phyloP scores from a whole-genome alignment of 2,113 vertebrate species.

The Neogobius melanostomus region DNA sequence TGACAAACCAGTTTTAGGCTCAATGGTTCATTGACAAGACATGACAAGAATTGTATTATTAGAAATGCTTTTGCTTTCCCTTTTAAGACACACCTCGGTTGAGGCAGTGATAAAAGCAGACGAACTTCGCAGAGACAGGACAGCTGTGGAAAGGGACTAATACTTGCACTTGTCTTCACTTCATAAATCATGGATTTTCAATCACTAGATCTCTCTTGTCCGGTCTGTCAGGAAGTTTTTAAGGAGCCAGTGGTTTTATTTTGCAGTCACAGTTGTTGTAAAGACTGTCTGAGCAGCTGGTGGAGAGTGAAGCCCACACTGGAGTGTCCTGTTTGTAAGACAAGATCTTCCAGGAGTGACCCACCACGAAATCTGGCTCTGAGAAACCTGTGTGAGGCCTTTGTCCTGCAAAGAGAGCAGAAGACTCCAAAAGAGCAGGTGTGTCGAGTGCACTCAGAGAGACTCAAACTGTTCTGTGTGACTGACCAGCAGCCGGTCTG shows the following conservation, averaged over 20 bases:
- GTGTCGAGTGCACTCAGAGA: background rate
- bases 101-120: too few species aligned
- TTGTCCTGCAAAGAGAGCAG: background rate
- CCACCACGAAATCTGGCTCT: background rate
- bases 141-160: too few species aligned
- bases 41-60: too few species aligned
- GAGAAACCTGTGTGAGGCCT: background rate
- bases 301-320: background rate
- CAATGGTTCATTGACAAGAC: too few species aligned
- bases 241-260: background rate
- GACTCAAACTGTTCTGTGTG: background rate
- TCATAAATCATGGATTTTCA: too few species aligned
- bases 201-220: background rate
- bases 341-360: background rate
- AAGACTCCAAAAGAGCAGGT: background rate
- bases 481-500: background rate
- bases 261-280: conserved; percentile 6
- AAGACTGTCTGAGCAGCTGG: background rate
- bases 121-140: too few species aligned
- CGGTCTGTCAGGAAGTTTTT: background rate
- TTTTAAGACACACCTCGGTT: too few species aligned
- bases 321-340: background rate
- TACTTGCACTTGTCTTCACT: too few species aligned
- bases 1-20: too few species aligned
- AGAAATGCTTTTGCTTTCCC: too few species aligned